A percentile compares a stretch with the other conserved stretches of the same genome.
These are phyloP conservation scores for Brachypodius melanocephalos DNA, from an alignment of 2,113 vertebrate species.

Conservation along the genomic window DNA sequence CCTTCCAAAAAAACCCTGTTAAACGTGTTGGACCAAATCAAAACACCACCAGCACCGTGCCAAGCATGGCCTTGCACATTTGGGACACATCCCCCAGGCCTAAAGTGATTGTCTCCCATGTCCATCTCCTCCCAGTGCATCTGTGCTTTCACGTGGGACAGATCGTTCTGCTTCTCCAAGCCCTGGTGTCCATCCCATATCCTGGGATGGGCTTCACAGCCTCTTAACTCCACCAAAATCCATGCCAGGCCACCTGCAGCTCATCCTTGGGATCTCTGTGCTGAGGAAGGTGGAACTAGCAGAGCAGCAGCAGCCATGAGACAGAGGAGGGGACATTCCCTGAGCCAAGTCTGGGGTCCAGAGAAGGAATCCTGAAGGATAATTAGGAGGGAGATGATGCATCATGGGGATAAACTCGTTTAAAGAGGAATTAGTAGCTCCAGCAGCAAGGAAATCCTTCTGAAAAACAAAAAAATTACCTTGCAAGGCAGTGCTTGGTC, in stretches of 20 bases:
- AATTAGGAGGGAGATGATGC: background rate
- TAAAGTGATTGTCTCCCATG: accelerated
- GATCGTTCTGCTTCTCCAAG: background rate
- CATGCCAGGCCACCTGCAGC: accelerated
- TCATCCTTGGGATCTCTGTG: background rate
- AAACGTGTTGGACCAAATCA: background rate
- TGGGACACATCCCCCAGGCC: too few relatives aligned
- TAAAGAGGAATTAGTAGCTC: background rate
- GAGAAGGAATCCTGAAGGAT: background rate
- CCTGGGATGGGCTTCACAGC: background rate
- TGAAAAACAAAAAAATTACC: background rate
- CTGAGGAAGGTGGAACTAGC: background rate
- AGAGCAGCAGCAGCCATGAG: background rate
- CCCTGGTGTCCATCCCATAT: background rate
- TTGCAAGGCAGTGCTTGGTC: background rate
- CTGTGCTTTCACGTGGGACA: accelerated
- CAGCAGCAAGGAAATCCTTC: background rate
- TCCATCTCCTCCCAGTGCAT: background rate
- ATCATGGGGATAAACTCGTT: accelerated
- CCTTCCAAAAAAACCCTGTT: background rate
- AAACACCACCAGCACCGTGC: accelerated
- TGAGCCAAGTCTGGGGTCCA: background rate
- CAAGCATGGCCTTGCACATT: accelerated
- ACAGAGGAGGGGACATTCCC: background rate
- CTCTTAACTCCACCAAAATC: background rate